Base-by-base conservation (phyloP, 2,797 vertebrate species). In the Dicrostonyx torquatus region DNA sequence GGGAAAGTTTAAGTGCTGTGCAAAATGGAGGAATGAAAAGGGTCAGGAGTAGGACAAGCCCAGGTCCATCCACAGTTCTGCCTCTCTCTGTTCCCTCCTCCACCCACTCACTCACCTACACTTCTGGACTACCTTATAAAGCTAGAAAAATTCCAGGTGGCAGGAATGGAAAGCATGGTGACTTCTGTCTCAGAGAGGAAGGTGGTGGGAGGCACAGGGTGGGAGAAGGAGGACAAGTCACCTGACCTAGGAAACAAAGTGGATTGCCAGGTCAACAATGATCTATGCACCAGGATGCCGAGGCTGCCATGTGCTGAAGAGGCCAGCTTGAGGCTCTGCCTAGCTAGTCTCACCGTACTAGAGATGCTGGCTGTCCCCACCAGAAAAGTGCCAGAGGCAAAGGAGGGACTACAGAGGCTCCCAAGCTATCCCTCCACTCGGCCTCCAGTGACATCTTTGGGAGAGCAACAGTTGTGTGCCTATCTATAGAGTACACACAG, bases 311-410 rank as follows among this genome's bases (percentile, higher is more conserved):
- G 2, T 14, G 14, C 37, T 18, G n/a, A 62, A 53, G 12, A 45
- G 40, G n/a, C 12, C n/a, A 48, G 24, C 9, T 48, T 0, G 34
- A 72, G 43, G 60, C 73, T 9, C 1, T 5, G 15, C 48, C 40
- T 26, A 1, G 37, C 37, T 24, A 84, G 50, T 11, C 12, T 40
- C 48, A 12, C 6, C 0, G 0, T 2, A 26, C 0, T 12, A 73
- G 29, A 34, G 83, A 48, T 24, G 20, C 1, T n/a, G 1, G 31
- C 55, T 48, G 70, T 50, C 34, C 12, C 50, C 48, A 34, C 22
- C 22, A 34, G 34, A 73, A 50, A 75, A 37, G 73, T 1, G 20
- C 34, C 18, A 37, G n/a, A 64, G 2, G 73, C 6, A 37, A 20
- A 40, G 34, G 68, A 78, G n/a, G 15, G 22, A 9, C 2, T 0